These are phyloP conservation scores for Diorhabda elongata DNA, from an alignment of 1,140 invertebrate genomes.

Conservation along the genomic window DNA sequence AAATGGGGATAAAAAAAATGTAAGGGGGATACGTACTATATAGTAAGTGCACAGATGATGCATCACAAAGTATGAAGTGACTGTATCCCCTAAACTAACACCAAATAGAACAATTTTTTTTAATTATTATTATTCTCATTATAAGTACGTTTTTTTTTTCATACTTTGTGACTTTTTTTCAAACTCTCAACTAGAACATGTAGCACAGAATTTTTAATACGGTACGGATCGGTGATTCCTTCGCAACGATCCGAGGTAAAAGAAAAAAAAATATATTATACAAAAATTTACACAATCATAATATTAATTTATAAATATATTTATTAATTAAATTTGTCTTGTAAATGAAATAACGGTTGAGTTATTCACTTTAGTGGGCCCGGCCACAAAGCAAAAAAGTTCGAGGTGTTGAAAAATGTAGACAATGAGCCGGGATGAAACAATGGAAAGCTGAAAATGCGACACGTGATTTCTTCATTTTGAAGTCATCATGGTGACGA, in stretches of 20 bases:
- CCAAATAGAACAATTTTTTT: conserved; percentile 28
- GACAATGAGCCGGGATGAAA: conserved; percentile 48
- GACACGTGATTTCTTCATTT: conserved; percentile 68
- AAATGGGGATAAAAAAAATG: conserved; percentile 18
- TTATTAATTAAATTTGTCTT: conserved; percentile 44
- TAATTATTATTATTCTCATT: conserved; percentile 12
- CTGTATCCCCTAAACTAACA: conserved; percentile 36
- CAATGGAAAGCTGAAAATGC: conserved; percentile 53
- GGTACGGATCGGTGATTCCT: conserved; percentile 18
- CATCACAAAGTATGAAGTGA: conserved; percentile 43
- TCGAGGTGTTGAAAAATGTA: conserved; percentile 41
- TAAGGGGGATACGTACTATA: conserved; percentile 36
- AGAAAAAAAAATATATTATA: conserved; percentile 44
- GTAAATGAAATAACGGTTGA: conserved; percentile 45
- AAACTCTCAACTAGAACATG: conserved; percentile 34
- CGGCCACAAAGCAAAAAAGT: conserved; percentile 44
- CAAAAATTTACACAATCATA: conserved; percentile 48
- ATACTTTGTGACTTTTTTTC: conserved; percentile 43
- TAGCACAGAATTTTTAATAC: conserved; percentile 37
- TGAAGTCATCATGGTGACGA: conserved; percentile 98
- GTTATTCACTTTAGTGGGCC: conserved; percentile 45
- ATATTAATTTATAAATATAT: conserved; percentile 45
- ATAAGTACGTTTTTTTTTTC: conserved; percentile 31
- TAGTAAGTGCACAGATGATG: conserved; percentile 40
- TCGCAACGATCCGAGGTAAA: conserved; percentile 14